These are phyloP conservation scores for Pherbina coryleti DNA, from an alignment of 2,888 invertebrate species.

Conservation along the genomic window DNA sequence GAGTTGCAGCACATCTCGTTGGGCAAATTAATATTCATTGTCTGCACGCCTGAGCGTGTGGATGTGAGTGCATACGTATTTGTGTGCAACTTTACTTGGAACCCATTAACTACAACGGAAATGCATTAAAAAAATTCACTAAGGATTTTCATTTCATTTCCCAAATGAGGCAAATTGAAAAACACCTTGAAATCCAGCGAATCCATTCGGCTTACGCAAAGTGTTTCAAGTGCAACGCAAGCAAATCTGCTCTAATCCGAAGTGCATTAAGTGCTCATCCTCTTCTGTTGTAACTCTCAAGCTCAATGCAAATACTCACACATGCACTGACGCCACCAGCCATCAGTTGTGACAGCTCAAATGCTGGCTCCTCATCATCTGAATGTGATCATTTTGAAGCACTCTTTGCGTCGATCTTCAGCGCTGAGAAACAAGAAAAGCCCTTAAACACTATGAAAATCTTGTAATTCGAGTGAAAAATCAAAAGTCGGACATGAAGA, in stretches of 20 bases:
- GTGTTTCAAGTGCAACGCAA: conserved; percentile 9
- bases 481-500: not conserved
- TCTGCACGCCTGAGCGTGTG: conserved; percentile 1
- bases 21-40: conserved; percentile 9
- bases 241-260: conserved; percentile 22
- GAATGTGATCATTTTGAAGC: conserved; percentile 20
- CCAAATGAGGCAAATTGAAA: not conserved
- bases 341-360: conserved; percentile 50
- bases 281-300: conserved; percentile 23
- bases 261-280: not conserved
- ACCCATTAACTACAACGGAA: conserved; percentile 12
- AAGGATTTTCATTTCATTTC: conserved; percentile 10
- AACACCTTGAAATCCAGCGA: not conserved
- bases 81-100: not conserved
- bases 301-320: conserved; percentile 39
- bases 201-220: not conserved
- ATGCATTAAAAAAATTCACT: not conserved
- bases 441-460: not conserved
- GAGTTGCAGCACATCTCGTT: not conserved
- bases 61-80: not conserved
- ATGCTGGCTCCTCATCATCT: conserved; percentile 37
- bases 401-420: conserved; percentile 17
- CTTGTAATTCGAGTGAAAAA: conserved; percentile 6
- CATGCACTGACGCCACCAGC: conserved; percentile 50
- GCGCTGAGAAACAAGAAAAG: not conserved